Evolutionary conservation across 2,888 invertebrate species (phyloP), one percentile per base, ranked within the genome.

Genomic region (Rambutsinella grinnellia): DNA sequence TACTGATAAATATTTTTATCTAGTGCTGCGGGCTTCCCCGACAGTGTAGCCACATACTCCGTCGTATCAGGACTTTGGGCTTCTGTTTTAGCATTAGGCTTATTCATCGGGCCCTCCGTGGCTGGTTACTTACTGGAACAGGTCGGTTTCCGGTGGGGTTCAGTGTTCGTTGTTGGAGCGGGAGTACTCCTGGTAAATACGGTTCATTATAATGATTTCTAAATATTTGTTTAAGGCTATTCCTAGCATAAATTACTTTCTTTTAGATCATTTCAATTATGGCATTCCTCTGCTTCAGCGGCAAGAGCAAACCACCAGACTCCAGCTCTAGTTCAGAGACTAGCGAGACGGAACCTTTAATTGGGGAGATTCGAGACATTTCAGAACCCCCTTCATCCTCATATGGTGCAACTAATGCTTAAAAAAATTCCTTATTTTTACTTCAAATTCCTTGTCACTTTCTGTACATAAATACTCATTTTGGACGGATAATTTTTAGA

Each of bases 21-120:
- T 17, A 70, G 70, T 54, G 27, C 44, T 0, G 89, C 90, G 80
- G 94, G 94, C 2, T 91, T 95, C 81, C 93, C 94, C 0, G 94
- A 96, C 86, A 93, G 92, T 76, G 89, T 96, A 79, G 93, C 94
- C 85, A 96, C 96, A 0, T 96, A 94, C 85, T 96, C 95, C 0
- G 88, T 95, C 47, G 93, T 96, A 13, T 95, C 96, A 0, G 96
- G 95, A 0, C 89, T 96, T 84, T 96, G 95, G 93, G 95, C 95
- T 1, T 94, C 95, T 0, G 92, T 93, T 0, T 95, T 96, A 85
- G 95, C 96, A 0, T 88, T 96, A 13, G 96, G 96, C 0, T 93
- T 94, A 0, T 94, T 94, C 86, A 91, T 94, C 61, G 94, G 94
- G 0, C 94, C 94, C 1, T 93, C 93, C 0, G 88, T 93, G 1